A percentile compares a stretch with the other conserved stretches of the same genome.
phyloP scores from a whole-genome alignment of 2,797 vertebrate species.

The Kryptopterus vitreolus region DNA sequence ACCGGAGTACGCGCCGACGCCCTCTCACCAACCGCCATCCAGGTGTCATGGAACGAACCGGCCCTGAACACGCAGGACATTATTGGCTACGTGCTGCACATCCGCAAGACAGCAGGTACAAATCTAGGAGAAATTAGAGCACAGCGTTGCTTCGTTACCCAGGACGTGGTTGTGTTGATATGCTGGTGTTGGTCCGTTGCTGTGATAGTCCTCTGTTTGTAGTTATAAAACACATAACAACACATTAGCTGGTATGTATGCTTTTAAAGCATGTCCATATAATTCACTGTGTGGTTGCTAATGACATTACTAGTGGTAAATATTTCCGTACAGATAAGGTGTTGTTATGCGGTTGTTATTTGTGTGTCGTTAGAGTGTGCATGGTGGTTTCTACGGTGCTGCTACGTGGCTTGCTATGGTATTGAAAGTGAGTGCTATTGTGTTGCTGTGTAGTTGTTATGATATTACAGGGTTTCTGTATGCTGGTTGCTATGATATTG shows the following conservation, averaged over 20 bases:
- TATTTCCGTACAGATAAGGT: too few relatives aligned
- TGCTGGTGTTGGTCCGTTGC: too few relatives aligned
- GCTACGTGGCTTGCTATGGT: neutral
- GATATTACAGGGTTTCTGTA: neutral
- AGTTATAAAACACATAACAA: too few relatives aligned
- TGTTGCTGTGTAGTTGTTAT: neutral
- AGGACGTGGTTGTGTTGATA: neutral
- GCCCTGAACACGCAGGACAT: slow-evolving; percentile 91
- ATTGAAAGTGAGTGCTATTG: neutral
- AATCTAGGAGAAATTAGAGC: neutral
- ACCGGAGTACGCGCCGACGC: slow-evolving; percentile 80
- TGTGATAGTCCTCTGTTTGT: too few relatives aligned
- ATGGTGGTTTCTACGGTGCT: neutral
- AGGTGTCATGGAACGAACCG: slow-evolving; percentile 91
- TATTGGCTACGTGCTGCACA: slow-evolving; percentile 95
- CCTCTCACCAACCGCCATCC: slow-evolving; percentile 86
- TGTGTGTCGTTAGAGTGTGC: neutral
- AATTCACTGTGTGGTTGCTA: too few relatives aligned
- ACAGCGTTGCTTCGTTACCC: neutral
- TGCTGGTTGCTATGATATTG: too few relatives aligned
- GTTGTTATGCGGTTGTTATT: neutral
- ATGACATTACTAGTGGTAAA: neutral
- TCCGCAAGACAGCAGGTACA: slow-evolving; percentile 86
- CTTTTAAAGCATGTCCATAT: too few relatives aligned
- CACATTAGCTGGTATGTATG: too few relatives aligned